Conservation (phyloP, 1,140 invertebrate species). For the Zelostemma sp. region DNA sequence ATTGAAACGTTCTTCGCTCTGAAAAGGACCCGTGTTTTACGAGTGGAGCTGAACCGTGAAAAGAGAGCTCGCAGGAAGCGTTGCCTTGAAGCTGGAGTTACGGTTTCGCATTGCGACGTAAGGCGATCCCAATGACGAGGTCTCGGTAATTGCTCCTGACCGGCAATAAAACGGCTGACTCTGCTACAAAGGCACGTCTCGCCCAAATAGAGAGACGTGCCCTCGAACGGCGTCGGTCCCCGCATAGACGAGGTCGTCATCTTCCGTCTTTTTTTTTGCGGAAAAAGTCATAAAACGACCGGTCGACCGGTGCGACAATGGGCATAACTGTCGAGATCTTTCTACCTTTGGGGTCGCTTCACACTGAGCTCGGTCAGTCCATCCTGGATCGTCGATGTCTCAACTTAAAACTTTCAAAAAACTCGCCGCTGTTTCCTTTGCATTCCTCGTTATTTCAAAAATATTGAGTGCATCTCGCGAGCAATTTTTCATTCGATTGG, state of each 20-base stretch:
- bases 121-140: constrained; percentile 31
- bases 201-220: constrained; percentile 44
- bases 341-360: constrained; percentile 29
- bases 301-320: constrained; percentile 52
- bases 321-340: constrained; percentile 49
- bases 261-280: constrained; percentile 53
- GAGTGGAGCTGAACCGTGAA: no score
- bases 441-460: no score
- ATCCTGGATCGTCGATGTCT: constrained; percentile 44
- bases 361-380: constrained; percentile 37
- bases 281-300: constrained; percentile 61
- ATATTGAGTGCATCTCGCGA: no score
- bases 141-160: constrained; percentile 48
- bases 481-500: no score
- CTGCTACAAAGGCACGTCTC: constrained; percentile 56
- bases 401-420: constrained; percentile 44
- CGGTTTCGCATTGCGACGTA: constrained; percentile 34
- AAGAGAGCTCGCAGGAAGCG: no score
- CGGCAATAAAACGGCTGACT: constrained; percentile 60
- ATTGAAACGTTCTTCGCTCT: no score
- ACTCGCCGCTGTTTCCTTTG: no score
- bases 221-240: constrained; percentile 28
- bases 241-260: constrained; percentile 37
- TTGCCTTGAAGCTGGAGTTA: constrained; percentile 35
- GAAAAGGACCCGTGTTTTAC: no score